Evolutionary conservation across 2,113 vertebrate genomes (phyloP).

Genomic region (Takifugu bimaculatus): DNA sequence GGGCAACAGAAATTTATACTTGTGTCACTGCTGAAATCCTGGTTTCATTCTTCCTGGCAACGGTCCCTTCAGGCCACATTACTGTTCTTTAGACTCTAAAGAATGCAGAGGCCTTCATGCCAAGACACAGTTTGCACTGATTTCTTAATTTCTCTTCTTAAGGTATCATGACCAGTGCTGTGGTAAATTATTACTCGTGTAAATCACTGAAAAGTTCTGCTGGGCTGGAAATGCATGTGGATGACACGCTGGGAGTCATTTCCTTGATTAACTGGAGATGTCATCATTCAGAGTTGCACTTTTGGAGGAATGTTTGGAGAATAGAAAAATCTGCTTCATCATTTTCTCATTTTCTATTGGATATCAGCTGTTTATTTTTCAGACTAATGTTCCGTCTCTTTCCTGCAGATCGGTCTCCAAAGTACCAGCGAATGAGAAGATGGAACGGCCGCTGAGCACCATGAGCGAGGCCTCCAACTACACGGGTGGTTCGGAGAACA

Average conservation of each 20-base stretch:
- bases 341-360: slow-evolving; percentile 6
- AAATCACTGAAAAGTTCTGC: slow-evolving; percentile 28
- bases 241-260: slow-evolving; percentile 55
- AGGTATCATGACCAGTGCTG: slow-evolving; percentile 22
- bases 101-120: slow-evolving; percentile 49
- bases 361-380: slow-evolving; percentile 11
- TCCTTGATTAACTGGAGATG: slow-evolving; percentile 49
- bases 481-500: slow-evolving; percentile 80
- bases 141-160: slow-evolving; percentile 10
- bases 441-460: slow-evolving; percentile 84
- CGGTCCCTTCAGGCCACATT: slow-evolving; percentile 45
- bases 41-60: slow-evolving; percentile 26
- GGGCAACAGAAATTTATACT: slow-evolving; percentile 25
- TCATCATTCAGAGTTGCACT: slow-evolving; percentile 51
- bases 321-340: slow-evolving; percentile 19
- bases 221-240: slow-evolving; percentile 33
- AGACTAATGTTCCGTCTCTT: slow-evolving; percentile 27
- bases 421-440: slow-evolving; percentile 88
- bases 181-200: too few species aligned
- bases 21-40: slow-evolving; percentile 36
- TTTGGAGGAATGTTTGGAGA: slow-evolving; percentile 24
- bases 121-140: slow-evolving; percentile 11
- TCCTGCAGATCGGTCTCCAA: slow-evolving; percentile 80
- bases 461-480: slow-evolving; percentile 90
- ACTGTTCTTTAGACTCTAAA: slow-evolving; percentile 26